phyloP scores from a whole-genome alignment of 2,113 vertebrate species.

The Stegostoma tigrinum region DNA sequence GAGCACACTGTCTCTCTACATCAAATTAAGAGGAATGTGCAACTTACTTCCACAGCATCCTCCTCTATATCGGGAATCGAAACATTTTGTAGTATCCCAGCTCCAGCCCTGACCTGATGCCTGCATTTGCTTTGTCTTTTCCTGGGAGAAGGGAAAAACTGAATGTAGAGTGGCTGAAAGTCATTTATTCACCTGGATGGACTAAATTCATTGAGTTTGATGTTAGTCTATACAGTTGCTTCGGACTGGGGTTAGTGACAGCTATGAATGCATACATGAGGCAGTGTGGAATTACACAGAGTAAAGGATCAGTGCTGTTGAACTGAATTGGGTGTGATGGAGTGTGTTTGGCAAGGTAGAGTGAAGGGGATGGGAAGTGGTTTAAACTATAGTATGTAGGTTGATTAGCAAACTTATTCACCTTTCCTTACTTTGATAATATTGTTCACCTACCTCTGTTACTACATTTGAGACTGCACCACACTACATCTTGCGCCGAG shows the following conservation, averaged over 20 bases:
- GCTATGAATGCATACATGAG: not conserved
- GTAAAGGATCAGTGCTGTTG: not conserved
- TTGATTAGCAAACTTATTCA: not conserved
- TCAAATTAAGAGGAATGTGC: not conserved
- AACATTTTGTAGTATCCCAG: not conserved
- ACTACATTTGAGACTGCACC: not conserved
- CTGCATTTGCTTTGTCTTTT: not conserved
- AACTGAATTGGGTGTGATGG: not conserved
- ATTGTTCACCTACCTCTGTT: not conserved
- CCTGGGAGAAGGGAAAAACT: not conserved
- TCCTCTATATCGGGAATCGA: not conserved
- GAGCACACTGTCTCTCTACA: not conserved
- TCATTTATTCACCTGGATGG: not conserved
- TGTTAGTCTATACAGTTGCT: not conserved
- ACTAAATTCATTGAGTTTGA: not conserved
- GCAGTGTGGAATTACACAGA: not conserved
- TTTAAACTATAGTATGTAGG: not conserved
- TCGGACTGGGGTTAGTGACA: not conserved
- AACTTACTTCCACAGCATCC: not conserved
- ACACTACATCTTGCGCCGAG: not conserved
- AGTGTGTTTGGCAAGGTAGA: not conserved
- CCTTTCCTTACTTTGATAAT: not conserved
- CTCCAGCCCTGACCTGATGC: not conserved
- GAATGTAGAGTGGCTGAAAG: not conserved
- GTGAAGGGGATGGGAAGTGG: not conserved